Conservation (phyloP, 2,113 vertebrate species). For the Lophius piscatorius region DNA sequence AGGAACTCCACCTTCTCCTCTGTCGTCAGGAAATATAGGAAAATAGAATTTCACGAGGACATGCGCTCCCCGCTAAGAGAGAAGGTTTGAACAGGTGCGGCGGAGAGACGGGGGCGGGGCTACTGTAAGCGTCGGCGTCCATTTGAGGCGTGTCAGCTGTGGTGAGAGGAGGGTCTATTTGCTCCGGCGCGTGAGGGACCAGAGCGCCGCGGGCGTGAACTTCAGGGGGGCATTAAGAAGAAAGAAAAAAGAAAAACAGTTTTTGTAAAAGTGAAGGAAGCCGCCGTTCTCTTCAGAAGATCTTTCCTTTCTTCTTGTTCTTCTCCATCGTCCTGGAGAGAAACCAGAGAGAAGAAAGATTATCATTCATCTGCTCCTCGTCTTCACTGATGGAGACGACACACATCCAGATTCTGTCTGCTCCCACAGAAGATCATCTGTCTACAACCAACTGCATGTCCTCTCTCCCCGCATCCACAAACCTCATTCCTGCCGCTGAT, state of each 20-base stretch:
- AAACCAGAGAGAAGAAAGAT: not conserved
- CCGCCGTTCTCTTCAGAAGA: constrained; percentile 68
- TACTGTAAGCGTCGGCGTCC: not conserved
- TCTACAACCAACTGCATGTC: too few relatives aligned
- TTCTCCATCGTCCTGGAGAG: constrained; percentile 83
- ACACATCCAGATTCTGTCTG: too few relatives aligned
- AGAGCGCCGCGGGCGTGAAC: not conserved
- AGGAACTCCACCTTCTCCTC: constrained; percentile 54
- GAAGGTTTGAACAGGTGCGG: constrained; percentile 21
- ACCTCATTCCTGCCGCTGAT: too few relatives aligned
- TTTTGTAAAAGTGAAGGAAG: constrained; percentile 37
- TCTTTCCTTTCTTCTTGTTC: constrained; percentile 87
- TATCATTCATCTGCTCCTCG: too few relatives aligned
- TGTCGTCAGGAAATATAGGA: constrained; percentile 61
- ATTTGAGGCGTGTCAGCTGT: constrained; percentile 20
- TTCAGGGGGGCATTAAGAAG: constrained; percentile 9
- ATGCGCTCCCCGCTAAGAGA: constrained; percentile 48
- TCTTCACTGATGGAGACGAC: too few relatives aligned
- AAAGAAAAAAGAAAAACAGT: constrained; percentile 29
- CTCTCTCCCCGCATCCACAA: too few relatives aligned
- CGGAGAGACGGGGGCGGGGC: constrained; percentile 27
- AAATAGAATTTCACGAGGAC: constrained; percentile 64
- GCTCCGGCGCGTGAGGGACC: too few relatives aligned
- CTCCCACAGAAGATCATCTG: too few relatives aligned
- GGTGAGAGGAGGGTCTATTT: too few relatives aligned